Base-by-base conservation (phyloP, 2,888 invertebrate genomes). In the Sesamia inferens region DNA sequence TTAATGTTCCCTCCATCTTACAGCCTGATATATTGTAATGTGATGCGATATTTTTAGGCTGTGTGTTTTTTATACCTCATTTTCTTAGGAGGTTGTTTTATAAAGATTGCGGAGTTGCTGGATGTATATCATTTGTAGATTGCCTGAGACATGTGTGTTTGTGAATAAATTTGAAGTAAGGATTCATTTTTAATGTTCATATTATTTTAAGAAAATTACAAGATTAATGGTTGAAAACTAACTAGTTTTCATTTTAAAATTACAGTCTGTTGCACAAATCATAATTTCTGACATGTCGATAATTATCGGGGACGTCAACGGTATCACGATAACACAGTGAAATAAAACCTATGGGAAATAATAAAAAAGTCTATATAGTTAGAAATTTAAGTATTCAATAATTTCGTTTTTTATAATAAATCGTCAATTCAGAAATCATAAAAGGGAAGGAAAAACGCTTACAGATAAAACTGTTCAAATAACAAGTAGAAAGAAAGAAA, bases 1-100 rank as follows among this genome's bases (percentile, higher is more conserved):
- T 90, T 88, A 91, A 91, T 90, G 87, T 79, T 69, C 74, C 24
- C 67, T 63, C 83, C 85, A 83, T 86, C 87, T 79, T 83, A 51
- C 66, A 51, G 59, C 59, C 67, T 86, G 84, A 87, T 85, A 84
- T 86, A 88, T 82, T 80, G 84, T 78, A 71, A 84, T 82, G 83
- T 72, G 76, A 85, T 75, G 84, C 79, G 65, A 84, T 84, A 80
- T 83, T 83, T 82, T 81, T 73, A 76, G 79, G 76, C 74, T 73
- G 79, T 39, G 66, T 14, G 63, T 59, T 67, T 66, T 44, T 59
- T 44, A 58, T n/a, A 77, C 10, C 61, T 68, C 51, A 65, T 71
- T 70, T 59, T 63, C 71, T 70, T 11, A 44, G 44, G 8, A 31
- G 61, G 16, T 61, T 44, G 24, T 58, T 59, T 71, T 61, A 22